Base-by-base conservation (phyloP, 2,113 vertebrate genomes). In the Hippolais icterina region DNA sequence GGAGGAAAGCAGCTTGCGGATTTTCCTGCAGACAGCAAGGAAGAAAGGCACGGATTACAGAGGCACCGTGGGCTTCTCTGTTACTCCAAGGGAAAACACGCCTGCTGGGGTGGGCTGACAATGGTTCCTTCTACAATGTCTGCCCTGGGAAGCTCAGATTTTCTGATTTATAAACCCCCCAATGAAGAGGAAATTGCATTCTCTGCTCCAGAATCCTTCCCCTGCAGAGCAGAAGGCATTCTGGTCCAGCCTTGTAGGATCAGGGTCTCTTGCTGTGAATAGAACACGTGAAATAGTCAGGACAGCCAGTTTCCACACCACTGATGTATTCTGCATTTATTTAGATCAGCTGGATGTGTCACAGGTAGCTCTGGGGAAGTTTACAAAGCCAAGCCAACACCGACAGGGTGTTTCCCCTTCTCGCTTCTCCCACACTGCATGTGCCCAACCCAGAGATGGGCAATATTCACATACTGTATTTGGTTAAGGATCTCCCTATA, bases 1-100 rank as follows among this genome's bases (percentile, higher is more conserved):
- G 77, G 98, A 98, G 42, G 98, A 98, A 88, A 98, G 98, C 93
- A 98, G 97, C 97, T 98, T 98, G 84, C 98, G 98, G 77, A 98
- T 97, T 96, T 98, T 98, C 97, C 98, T 98, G 97, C 64, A 89
- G 60, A 81, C 33, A 79, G 60, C 11, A 49, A 69, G 57, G 47
- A 28, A 50, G 50, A 85, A 78, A 83, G 89, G 65, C 47, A 37
- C 1, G 1, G 22, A 41, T 96, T 91, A 97, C 81, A 85, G 27
- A 89, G 61, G 70, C 27, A 41, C 52, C 16, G 0, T 1, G 18
- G 29, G 35, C 8, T 78, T 37, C 59, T 37, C 27, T 0, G 4
- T 8, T 59, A 27, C 56, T 31, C 54, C 39, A 9, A 10, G 77
- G 6, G 53, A 69, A 93, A 44, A 14, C 66, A 57, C 0, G 1